Conservation (phyloP, 2,888 invertebrate genomes). For the Napeogenes inachia region DNA sequence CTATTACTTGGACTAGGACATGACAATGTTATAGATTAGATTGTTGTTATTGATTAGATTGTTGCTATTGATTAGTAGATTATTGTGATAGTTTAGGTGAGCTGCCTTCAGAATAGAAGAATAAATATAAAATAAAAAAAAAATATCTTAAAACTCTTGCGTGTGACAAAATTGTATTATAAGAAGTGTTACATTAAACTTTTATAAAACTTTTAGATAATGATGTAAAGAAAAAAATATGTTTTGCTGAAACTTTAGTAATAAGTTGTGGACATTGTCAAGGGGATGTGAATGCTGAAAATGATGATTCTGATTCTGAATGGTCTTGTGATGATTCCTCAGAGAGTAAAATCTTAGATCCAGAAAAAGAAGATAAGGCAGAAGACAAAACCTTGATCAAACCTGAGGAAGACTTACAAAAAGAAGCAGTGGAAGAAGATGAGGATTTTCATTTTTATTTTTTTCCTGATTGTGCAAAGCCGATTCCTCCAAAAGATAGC, state of each 20-base stretch:
- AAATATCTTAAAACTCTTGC: too few relatives aligned
- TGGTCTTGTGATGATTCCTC: slow-evolving; percentile 57
- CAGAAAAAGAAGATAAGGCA: slow-evolving; percentile 42
- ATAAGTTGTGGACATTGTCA: slow-evolving; percentile 71
- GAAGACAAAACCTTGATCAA: slow-evolving; percentile 35
- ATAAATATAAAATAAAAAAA: too few relatives aligned
- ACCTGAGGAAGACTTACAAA: slow-evolving; percentile 37
- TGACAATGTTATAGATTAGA: too few relatives aligned
- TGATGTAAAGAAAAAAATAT: slow-evolving; percentile 62
- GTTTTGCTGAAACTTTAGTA: slow-evolving; percentile 75
- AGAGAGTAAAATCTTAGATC: slow-evolving; percentile 40
- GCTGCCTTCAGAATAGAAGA: too few relatives aligned
- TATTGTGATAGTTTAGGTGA: too few relatives aligned
- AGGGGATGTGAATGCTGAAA: slow-evolving; percentile 39
- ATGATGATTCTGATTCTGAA: slow-evolving; percentile 59
- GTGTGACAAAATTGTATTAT: too few relatives aligned
- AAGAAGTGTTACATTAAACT: not conserved
- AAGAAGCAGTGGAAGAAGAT: slow-evolving; percentile 45
- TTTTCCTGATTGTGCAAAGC: slow-evolving; percentile 62
- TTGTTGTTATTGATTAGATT: too few relatives aligned
- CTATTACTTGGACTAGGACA: too few relatives aligned
- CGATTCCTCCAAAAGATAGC: slow-evolving; percentile 42
- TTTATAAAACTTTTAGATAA: slow-evolving; percentile 52
- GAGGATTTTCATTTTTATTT: slow-evolving; percentile 67
- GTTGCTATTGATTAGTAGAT: too few relatives aligned